phyloP scores from a whole-genome alignment of 1,140 invertebrate species.

The Drosophila suzukii region DNA sequence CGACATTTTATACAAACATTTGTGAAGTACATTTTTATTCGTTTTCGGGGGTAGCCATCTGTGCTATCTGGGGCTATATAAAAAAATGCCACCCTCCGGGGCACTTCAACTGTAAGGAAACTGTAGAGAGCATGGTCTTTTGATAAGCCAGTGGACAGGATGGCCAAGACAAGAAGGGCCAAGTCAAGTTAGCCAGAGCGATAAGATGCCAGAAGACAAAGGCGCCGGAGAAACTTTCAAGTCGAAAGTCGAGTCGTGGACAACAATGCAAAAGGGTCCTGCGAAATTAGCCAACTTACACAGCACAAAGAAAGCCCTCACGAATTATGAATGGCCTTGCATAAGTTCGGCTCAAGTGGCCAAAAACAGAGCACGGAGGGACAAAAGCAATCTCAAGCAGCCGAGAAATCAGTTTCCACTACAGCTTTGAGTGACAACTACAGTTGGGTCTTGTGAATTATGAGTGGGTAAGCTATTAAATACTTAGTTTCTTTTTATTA shows the following conservation, averaged over 20 bases:
- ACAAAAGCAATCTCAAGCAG: conserved; percentile 29
- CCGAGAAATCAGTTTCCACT: conserved; percentile 19
- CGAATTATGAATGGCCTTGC: conserved; percentile 55
- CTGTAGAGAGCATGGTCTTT: conserved; percentile 28
- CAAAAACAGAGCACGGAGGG: conserved; percentile 23
- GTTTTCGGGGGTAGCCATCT: conserved; percentile 9
- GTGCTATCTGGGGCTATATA: conserved; percentile 10
- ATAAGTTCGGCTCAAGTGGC: conserved; percentile 43
- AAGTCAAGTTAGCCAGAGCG: conserved; percentile 23
- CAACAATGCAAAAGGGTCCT: conserved; percentile 33
- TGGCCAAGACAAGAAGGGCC: conserved; percentile 32
- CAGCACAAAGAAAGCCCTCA: conserved; percentile 38
- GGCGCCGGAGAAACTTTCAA: conserved; percentile 41
- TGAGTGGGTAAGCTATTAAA: conserved; percentile 9
- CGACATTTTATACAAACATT: conserved; percentile 71
- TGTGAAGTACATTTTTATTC: conserved; percentile 40
- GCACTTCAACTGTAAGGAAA: conserved; percentile 43
- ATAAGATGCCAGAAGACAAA: conserved; percentile 58
- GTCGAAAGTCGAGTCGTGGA: conserved; percentile 33
- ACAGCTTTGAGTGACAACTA: conserved; percentile 16
- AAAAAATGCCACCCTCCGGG: conserved; percentile 39
- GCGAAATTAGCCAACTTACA: conserved; percentile 58
- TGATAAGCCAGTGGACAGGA: conserved; percentile 57
- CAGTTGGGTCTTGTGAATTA: conserved; percentile 11
- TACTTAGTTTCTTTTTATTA: conserved; percentile 3